Evolutionary conservation across 37 sponge, comb jelly and placozoan species (phyloP).

Genomic region (Cladorhizidae sp.): DNA sequence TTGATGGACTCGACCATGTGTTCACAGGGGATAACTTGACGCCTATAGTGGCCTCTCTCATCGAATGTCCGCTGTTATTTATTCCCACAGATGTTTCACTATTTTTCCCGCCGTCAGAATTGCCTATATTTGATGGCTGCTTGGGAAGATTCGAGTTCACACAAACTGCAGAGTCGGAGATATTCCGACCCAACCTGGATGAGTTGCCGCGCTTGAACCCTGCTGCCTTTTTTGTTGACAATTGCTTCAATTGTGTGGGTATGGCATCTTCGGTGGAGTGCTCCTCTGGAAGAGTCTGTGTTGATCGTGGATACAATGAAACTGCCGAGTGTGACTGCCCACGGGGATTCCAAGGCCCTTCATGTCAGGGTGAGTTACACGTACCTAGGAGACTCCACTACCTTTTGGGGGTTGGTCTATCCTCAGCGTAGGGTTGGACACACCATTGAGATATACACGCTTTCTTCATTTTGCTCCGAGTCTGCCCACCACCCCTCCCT

Average conservation of each 20-base stretch:
- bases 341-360: neutral
- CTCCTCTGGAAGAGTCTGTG: neutral
- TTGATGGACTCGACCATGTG: neutral
- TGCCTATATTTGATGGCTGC: constrained; percentile 18
- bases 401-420: too few relatives aligned
- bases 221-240: neutral
- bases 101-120: neutral
- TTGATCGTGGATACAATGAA: neutral
- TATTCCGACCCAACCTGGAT: constrained; percentile 26
- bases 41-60: neutral
- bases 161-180: neutral
- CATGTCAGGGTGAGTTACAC: constrained; percentile 6
- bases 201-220: neutral
- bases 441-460: too few relatives aligned
- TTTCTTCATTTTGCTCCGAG: too few relatives aligned
- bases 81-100: neutral
- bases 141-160: constrained; percentile 15
- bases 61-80: constrained; percentile 7
- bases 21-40: neutral
- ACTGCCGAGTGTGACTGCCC: constrained; percentile 3
- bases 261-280: neutral
- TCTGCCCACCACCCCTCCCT: too few relatives aligned
- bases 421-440: too few relatives aligned
- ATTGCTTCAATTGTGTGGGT: constrained; percentile 10
- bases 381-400: too few relatives aligned